A percentile compares a stretch with the other conserved stretches of the same genome.
These are phyloP conservation scores for Macrocentrus cingulum DNA, from an alignment of 1,140 invertebrate species.

Conservation along the genomic window DNA sequence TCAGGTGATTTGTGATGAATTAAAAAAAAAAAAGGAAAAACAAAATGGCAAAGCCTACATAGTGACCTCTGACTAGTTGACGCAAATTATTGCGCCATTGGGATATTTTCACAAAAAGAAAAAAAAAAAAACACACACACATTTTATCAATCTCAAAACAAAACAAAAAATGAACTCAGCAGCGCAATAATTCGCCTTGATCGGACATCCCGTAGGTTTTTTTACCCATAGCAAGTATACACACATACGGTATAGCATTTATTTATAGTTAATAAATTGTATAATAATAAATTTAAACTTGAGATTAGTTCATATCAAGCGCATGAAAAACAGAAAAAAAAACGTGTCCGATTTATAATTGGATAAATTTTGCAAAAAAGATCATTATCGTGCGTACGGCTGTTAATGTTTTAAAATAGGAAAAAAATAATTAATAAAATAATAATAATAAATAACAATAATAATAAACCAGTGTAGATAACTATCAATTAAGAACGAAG, in stretches of 20 bases:
- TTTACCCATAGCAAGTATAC: slow-evolving; percentile 51
- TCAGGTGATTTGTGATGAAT: slow-evolving; percentile 53
- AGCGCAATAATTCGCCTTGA: slow-evolving; percentile 28
- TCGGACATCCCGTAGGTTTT: slow-evolving; percentile 44
- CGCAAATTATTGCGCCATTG: slow-evolving; percentile 36
- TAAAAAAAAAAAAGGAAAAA: slow-evolving; percentile 31
- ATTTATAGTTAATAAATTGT: slow-evolving; percentile 25
- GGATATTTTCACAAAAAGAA: no score
- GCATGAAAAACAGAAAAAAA: no score
- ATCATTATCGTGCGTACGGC: slow-evolving; percentile 14
- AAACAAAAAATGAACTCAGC: not conserved
- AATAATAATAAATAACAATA: no score
- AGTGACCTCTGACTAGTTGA: slow-evolving; percentile 35
- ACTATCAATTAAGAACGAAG: slow-evolving; percentile 3
- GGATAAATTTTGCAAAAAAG: not conserved
- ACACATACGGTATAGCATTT: slow-evolving; percentile 3
- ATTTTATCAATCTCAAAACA: slow-evolving; percentile 10
- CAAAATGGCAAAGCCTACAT: slow-evolving; percentile 40
- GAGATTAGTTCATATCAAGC: slow-evolving; percentile 55
- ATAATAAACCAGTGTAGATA: slow-evolving; percentile 26
- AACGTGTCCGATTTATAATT: slow-evolving; percentile 6
- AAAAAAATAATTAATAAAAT: no score
- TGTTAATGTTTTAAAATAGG: slow-evolving; percentile 27
- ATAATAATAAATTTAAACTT: slow-evolving; percentile 28
- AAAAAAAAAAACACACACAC: no score